A percentile compares a stretch with the other conserved stretches of the same genome.
Conservation (phyloP, 2,113 vertebrate species). For the Vulpes vulpes region DNA sequence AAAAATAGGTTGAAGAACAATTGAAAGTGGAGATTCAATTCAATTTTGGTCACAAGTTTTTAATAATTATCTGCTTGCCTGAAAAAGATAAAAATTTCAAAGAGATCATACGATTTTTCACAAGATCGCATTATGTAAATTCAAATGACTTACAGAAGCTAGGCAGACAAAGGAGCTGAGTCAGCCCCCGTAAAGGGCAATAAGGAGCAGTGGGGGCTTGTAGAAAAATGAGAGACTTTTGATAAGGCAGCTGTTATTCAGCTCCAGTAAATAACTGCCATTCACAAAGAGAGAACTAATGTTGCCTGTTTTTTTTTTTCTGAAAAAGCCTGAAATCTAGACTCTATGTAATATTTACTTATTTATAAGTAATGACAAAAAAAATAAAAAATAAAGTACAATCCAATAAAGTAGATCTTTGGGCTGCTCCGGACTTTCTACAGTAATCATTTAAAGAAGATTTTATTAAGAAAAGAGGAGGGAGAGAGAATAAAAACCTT, state of each 20-base stretch:
- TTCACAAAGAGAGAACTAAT: not conserved
- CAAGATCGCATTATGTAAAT: slow-evolving; percentile 10
- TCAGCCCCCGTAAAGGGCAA: not conserved
- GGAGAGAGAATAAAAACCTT: not conserved
- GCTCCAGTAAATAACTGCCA: not conserved
- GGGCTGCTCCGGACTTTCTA: not conserved
- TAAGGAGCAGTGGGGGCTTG: not conserved
- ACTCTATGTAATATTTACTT: not conserved
- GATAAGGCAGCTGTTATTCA: not conserved
- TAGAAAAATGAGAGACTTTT: not conserved
- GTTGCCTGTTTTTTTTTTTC: not conserved
- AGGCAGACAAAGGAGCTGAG: not conserved
- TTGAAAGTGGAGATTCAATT: slow-evolving; percentile 41
- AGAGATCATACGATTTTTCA: not conserved
- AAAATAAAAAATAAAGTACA: not conserved
- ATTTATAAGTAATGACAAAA: not conserved
- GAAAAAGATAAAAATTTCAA: slow-evolving; percentile 42
- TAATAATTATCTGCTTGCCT: slow-evolving; percentile 49
- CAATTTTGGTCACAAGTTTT: slow-evolving; percentile 32
- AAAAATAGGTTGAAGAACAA: slow-evolving; percentile 56
- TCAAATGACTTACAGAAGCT: not conserved
- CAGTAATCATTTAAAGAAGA: not conserved
- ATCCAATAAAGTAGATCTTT: not conserved
- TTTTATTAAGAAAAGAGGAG: not conserved
- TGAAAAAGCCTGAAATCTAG: not conserved